phyloP scores from a whole-genome alignment of 2,888 invertebrate genomes.

The Drosophila paramelanica region DNA sequence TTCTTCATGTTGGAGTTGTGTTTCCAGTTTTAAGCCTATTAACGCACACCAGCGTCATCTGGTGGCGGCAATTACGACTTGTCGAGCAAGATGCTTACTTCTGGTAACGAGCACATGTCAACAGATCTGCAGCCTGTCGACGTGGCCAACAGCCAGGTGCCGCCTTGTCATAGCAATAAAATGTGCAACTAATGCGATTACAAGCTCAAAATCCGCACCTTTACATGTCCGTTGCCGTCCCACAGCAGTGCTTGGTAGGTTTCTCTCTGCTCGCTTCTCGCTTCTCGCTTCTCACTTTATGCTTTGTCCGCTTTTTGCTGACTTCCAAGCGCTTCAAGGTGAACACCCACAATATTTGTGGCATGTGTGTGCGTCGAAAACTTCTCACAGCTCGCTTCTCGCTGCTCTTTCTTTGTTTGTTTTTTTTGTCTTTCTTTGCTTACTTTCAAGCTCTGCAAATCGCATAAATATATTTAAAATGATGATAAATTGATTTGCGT shows the following conservation, averaged over 20 bases:
- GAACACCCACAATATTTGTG: background rate
- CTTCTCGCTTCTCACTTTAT: background rate
- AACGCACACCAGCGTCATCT: constrained; percentile 43
- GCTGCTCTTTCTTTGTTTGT: background rate
- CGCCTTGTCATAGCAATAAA: constrained; percentile 61
- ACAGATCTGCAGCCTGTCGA: constrained; percentile 30
- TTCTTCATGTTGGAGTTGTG: too few species aligned
- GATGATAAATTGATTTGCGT: constrained; percentile 64
- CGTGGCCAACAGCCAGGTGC: constrained; percentile 21
- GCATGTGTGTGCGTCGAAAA: background rate
- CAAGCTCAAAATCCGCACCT: constrained; percentile 29
- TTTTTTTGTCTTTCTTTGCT: background rate
- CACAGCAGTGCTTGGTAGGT: constrained; percentile 1
- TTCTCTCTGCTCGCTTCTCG: constrained; percentile 3
- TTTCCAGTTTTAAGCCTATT: constrained; percentile 48
- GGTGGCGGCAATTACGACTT: constrained; percentile 44
- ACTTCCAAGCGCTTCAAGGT: too few species aligned
- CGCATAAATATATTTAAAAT: constrained; percentile 65
- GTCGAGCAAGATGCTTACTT: constrained; percentile 49
- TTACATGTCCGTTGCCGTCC: too few species aligned
- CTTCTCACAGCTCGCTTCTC: constrained; percentile 3
- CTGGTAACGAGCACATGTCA: constrained; percentile 37
- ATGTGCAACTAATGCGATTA: constrained; percentile 78
- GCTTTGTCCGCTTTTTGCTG: too few species aligned
- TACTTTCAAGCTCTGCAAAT: constrained; percentile 18